phyloP scores from a whole-genome alignment of 2,113 vertebrate species.

The Platysternon megacephalum region DNA sequence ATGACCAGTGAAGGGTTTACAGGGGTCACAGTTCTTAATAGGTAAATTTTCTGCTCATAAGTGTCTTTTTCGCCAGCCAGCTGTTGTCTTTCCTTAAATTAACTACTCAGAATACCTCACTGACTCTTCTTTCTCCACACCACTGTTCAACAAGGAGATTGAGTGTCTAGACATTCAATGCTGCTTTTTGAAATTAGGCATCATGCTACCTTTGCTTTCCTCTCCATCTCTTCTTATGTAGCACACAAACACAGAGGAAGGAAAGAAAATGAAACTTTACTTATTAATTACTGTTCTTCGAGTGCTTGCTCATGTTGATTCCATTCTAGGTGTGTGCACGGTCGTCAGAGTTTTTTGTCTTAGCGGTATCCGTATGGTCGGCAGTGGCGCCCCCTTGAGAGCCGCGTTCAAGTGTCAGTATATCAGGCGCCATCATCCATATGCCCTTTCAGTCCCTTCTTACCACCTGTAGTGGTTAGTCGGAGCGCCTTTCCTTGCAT shows the following conservation, averaged over 20 bases:
- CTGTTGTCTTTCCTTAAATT: background rate
- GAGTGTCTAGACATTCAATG: background rate
- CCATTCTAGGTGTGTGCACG: no score
- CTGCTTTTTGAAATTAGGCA: background rate
- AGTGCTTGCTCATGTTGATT: no score
- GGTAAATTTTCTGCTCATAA: background rate
- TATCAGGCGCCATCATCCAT: no score
- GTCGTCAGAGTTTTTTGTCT: no score
- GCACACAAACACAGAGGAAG: background rate
- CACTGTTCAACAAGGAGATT: background rate
- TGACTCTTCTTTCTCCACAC: background rate
- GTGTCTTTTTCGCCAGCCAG: background rate
- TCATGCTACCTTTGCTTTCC: background rate
- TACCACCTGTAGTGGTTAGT: no score
- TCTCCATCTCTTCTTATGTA: background rate
- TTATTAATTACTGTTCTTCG: background rate
- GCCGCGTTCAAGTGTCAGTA: no score
- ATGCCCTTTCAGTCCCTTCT: no score
- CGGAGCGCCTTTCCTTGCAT: no score
- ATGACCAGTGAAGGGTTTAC: background rate
- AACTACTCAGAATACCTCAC: background rate
- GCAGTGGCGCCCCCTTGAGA: no score
- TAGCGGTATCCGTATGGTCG: no score
- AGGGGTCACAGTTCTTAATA: background rate
- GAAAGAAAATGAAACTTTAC: background rate